Base-by-base conservation (phyloP, 2,888 invertebrate species). In the Pycnomerus fuliginosus region DNA sequence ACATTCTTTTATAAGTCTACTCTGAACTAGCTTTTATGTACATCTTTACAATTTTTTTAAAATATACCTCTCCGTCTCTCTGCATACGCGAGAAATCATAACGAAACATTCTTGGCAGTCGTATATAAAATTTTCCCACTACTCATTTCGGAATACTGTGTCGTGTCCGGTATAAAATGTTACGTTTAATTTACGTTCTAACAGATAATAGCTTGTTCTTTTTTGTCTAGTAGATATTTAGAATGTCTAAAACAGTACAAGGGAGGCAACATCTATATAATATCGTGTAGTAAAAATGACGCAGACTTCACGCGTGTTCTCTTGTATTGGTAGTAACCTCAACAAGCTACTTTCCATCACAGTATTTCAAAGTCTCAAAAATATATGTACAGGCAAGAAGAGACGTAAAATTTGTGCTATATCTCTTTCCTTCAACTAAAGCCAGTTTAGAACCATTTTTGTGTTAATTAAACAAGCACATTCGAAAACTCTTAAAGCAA, bases 1-100 rank as follows among this genome's bases (percentile, higher is more conserved):
- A 60, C 61, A 60, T 60, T 59, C 55, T 59, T n/a, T n/a, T 60
- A 60, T 53, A 60, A 52, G 50, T 55, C 60, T 60, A 60, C 58
- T 59, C 58, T 61, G 53, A 50, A 50, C 58, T 58, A 56, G 52
- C 53, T 49, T 57, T 54, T 58, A 56, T 58, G 40, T 44, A 51
- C 48, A 51, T 48, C 48, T 51, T 51, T 43, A 44, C 44, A 44
- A 44, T 38, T 29, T 44, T 50, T 49, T 56, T 55, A 55, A 56
- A 58, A 55, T 54, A 56, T 57, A 55, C 55, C 52, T 58, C 53
- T 55, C 49, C n/a, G n/a, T 42, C 41, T 30, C 30, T 47, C 48
- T 54, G 53, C 56, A 54, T 55, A 56, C 49, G 52, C 22, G 39
- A 31, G n/a, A n/a, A n/a, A n/a, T n/a, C n/a, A 39, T 39, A 41